Evolutionary conservation across 2,797 vertebrate genomes (phyloP).

Genomic region (Discoglossus pictus): DNA sequence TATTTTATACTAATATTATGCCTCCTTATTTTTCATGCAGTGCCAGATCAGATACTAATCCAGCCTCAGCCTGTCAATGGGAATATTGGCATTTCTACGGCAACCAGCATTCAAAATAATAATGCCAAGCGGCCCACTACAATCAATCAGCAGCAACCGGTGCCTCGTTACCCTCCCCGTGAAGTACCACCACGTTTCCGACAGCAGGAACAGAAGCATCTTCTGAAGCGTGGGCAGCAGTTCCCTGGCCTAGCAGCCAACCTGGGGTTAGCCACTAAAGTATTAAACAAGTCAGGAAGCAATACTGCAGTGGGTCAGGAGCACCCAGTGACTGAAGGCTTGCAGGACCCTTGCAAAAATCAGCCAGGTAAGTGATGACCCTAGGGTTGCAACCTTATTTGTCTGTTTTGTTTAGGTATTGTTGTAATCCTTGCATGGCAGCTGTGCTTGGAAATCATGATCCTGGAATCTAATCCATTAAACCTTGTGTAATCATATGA

Average conservation of each 20-base stretch:
- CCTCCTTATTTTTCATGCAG: constrained; percentile 68
- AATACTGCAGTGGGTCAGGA: constrained; percentile 59
- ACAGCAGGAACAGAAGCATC: constrained; percentile 90
- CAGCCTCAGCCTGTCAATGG: constrained; percentile 84
- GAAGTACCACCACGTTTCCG: constrained; percentile 84
- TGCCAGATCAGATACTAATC: constrained; percentile 86
- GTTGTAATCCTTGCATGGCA: no score
- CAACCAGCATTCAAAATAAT: constrained; percentile 84
- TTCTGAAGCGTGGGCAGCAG: constrained; percentile 86
- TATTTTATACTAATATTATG: constrained; percentile 18
- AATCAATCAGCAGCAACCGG: constrained; percentile 74
- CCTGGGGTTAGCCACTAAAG: constrained; percentile 77
- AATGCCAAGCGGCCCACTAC: constrained; percentile 91
- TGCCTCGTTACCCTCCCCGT: constrained; percentile 85
- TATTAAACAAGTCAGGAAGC: constrained; percentile 69
- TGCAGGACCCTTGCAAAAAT: constrained; percentile 72
- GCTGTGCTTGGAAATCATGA: no score
- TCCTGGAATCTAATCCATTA: no score
- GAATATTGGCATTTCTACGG: constrained; percentile 78
- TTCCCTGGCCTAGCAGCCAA: constrained; percentile 75
- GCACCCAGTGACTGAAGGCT: constrained; percentile 74
- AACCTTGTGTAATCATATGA: no score
- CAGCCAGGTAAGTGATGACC: constrained; percentile 86
- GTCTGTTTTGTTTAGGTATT: no score
- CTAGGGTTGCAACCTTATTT: no score